Conservation (phyloP, 1,140 invertebrate genomes). For the Bombus balteatus region DNA sequence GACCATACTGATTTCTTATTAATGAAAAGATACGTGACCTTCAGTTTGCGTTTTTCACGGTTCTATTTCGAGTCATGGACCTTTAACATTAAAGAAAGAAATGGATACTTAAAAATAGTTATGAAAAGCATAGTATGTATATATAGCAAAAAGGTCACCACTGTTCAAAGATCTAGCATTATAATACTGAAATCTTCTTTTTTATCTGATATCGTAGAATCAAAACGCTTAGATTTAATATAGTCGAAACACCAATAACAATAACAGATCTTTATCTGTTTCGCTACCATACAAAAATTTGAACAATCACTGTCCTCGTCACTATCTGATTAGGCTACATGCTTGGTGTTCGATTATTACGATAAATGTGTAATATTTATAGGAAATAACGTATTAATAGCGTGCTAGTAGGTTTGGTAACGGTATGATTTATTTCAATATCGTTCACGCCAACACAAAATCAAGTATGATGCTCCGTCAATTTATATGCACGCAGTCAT, state of each 20-base stretch:
- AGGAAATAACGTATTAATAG: too few species aligned
- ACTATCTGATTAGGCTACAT: neutral
- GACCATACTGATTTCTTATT: neutral
- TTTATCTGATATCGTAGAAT: neutral
- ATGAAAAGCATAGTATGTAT: neutral
- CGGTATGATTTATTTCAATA: too few species aligned
- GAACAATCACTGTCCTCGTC: neutral
- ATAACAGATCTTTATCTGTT: neutral
- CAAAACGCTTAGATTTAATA: neutral
- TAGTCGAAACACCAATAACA: neutral
- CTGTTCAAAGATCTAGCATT: neutral
- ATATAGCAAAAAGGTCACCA: neutral
- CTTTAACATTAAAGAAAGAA: conserved; percentile 7
- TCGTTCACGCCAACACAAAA: too few species aligned
- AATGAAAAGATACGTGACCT: neutral
- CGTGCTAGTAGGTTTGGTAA: too few species aligned
- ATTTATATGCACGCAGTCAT: too few species aligned
- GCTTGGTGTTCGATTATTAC: neutral
- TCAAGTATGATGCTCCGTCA: too few species aligned
- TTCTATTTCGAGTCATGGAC: neutral
- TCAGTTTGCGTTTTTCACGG: neutral
- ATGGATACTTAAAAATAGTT: conserved; percentile 9
- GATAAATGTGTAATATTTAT: too few species aligned
- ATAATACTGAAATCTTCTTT: neutral
- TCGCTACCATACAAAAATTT: neutral